Base-by-base conservation (phyloP, 1,140 invertebrate genomes). In the Tribolium castaneum region DNA sequence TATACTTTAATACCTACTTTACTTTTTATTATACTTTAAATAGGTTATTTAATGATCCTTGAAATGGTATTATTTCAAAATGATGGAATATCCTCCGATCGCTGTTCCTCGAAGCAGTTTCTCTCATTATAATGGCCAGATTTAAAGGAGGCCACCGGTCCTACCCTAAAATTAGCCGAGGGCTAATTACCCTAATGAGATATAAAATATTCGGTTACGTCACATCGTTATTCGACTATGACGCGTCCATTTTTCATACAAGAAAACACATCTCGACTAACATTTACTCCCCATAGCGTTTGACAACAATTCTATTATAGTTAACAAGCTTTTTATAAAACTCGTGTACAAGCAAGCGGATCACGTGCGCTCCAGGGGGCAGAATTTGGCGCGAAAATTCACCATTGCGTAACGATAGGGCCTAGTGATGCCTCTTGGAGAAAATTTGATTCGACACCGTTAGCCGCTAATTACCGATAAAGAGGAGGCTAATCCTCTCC, bases 361-460 rank as follows among this genome's bases (percentile, higher is more conserved):
- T 62, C 56, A 62, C 56, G 56, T 62, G 56, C 22, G 22, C 9
- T 25, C 25, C 56, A 25, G 13, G 39, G 9, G 39, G n/a, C n/a
- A 9, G 2, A 66, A 34, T 66, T 66, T 66, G 59, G 59, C 59
- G 59, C 25, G n/a, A 66, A 66, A 66, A 66, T 66, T 12, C 22
- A 30, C 10, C 56, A 30, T 54, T 62, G 34, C 56, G 56, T 62
- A 1, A 62, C 22, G 30, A 62, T 62, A 25, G 30, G 7, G 16
- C 56, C 13, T 34, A 62, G 34, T 62, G 34, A 22, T 71, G 52
- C 25, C 13, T 56, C 62, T 78, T 75, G 30, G 73, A 79, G 78
- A 75, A 76, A 59, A 75, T 75, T 76, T 54, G 70, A 79, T 79
- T 70, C 56, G 74, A 54, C 74, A 79, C 73, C 78, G 78, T 71